Evolutionary conservation across 1,140 invertebrate species (phyloP).

Genomic region (Ceratina japonica): DNA sequence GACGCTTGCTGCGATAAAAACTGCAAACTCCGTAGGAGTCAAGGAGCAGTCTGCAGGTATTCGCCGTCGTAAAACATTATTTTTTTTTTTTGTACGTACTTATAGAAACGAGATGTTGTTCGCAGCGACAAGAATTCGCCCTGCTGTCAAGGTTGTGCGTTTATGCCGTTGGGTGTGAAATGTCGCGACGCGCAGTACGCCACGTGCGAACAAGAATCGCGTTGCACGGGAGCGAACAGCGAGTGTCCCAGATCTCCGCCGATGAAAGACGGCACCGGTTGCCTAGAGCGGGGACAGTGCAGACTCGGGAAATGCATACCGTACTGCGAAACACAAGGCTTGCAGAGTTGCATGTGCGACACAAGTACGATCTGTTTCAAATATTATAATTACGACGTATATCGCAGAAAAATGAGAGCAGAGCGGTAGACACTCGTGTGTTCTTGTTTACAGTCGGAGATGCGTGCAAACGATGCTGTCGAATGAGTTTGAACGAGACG

Average conservation of each 20-base stretch:
- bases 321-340: constrained; percentile 94
- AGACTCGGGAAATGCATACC: constrained; percentile 92
- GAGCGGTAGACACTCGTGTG: neutral
- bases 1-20: constrained; percentile 96
- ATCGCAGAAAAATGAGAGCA: no score
- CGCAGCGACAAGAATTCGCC: constrained; percentile 96
- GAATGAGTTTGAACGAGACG: constrained; percentile 93
- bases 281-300: constrained; percentile 93
- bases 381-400: neutral
- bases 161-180: constrained; percentile 88
- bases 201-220: constrained; percentile 93
- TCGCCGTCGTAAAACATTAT: constrained; percentile 18
- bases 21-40: constrained; percentile 89
- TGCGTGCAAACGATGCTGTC: constrained; percentile 94
- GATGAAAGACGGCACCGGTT: constrained; percentile 92
- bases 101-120: constrained; percentile 64
- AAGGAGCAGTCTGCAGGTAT: constrained; percentile 91
- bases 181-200: constrained; percentile 93
- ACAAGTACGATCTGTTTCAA: constrained; percentile 83
- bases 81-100: neutral
- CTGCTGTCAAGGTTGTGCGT: constrained; percentile 94
- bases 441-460: constrained; percentile 83
- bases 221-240: constrained; percentile 86
- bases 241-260: constrained; percentile 90
- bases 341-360: constrained; percentile 97